Conservation (phyloP, 1,140 invertebrate species). For the Dreissena rostriformis region DNA sequence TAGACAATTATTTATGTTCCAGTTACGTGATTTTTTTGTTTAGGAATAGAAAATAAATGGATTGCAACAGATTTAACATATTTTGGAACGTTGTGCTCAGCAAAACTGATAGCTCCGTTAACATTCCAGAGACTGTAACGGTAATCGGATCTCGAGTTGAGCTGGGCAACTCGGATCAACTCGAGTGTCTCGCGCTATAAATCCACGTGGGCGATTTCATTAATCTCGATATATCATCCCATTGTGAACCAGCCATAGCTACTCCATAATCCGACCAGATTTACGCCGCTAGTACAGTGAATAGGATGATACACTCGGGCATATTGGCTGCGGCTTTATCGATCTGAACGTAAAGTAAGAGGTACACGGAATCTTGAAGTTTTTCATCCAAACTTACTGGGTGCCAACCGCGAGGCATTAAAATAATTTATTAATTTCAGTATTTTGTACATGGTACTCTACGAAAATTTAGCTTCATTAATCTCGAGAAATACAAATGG, state of each 20-base stretch:
- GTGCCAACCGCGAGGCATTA: neutral
- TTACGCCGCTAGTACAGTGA: conserved; percentile 26
- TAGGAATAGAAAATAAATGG: too few species aligned
- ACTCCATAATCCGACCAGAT: conserved; percentile 28
- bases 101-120: too few species aligned
- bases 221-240: conserved; percentile 30
- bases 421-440: conserved; percentile 1
- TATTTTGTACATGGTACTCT: neutral
- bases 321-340: conserved; percentile 39
- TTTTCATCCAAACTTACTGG: conserved; percentile 16
- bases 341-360: neutral
- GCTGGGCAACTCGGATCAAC: conserved; percentile 51
- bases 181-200: conserved; percentile 36
- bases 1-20: too few species aligned
- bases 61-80: too few species aligned
- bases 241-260: conserved; percentile 28
- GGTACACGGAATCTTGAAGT: conserved; percentile 17
- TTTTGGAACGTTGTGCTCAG: too few species aligned
- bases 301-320: conserved; percentile 15
- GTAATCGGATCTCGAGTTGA: conserved; percentile 13
- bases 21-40: too few species aligned
- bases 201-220: conserved; percentile 24
- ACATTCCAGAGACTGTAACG: neutral
- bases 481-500: neutral
- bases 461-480: neutral